A percentile compares a stretch with the other conserved stretches of the same genome.
Evolutionary conservation across 1,140 invertebrate species (phyloP).

Genomic region (Xylocopa sonorina): DNA sequence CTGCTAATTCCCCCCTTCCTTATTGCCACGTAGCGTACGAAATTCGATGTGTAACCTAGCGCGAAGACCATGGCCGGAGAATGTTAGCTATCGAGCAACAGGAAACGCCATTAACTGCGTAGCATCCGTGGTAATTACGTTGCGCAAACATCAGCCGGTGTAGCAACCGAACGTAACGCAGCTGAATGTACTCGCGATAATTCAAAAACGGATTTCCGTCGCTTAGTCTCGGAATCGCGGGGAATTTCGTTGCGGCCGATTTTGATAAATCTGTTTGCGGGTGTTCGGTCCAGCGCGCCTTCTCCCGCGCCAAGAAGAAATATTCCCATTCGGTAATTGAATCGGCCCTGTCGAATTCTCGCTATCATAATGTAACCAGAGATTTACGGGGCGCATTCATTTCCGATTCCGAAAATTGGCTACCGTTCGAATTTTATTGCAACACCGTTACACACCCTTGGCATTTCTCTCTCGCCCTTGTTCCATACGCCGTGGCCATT

Average conservation of each 20-base stretch:
- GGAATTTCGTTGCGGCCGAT: background rate
- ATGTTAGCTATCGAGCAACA: background rate
- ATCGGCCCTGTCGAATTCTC: background rate
- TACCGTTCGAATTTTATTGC: conserved; percentile 28
- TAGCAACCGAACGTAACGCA: too few relatives aligned
- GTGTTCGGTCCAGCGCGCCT: too few relatives aligned
- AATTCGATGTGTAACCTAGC: background rate
- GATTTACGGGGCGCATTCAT: background rate
- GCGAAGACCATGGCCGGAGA: background rate
- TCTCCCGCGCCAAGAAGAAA: background rate
- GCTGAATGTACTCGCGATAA: background rate
- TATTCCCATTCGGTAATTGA: background rate
- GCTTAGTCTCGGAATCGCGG: background rate
- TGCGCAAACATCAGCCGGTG: background rate
- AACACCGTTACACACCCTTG: background rate
- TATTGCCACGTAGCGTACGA: background rate
- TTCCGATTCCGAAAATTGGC: background rate
- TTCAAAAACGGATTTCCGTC: background rate
- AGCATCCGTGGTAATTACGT: conserved; percentile 23
- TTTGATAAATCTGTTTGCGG: background rate
- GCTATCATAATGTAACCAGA: background rate
- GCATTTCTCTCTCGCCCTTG: background rate
- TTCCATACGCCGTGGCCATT: background rate
- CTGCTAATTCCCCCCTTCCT: conserved; percentile 7
- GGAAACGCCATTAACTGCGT: background rate